Percentiles rank a stretch among this genome's conserved stretches.
These are phyloP conservation scores for Leptinotarsa haldemani DNA, from an alignment of 2,888 invertebrate genomes.

Conservation along the genomic window DNA sequence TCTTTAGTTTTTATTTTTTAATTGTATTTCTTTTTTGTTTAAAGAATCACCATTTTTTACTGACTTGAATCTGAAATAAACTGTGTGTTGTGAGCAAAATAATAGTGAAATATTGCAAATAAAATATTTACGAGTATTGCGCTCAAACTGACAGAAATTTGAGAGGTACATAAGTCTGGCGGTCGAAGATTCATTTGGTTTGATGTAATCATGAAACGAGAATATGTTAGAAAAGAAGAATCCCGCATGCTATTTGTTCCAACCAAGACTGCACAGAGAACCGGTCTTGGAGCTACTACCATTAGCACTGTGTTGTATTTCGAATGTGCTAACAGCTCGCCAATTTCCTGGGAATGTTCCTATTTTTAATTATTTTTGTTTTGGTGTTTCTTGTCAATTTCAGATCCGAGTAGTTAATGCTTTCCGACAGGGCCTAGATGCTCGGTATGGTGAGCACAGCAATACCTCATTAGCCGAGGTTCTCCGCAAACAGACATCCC, in stretches of 20 bases:
- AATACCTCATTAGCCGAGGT: slow-evolving; percentile 93
- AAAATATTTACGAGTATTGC: too few species aligned
- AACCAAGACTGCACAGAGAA: slow-evolving; percentile 46
- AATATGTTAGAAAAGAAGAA: slow-evolving; percentile 11
- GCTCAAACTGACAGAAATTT: background rate
- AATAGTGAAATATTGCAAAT: too few species aligned
- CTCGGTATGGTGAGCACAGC: slow-evolving; percentile 91
- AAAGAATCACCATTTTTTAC: too few species aligned
- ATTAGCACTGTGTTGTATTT: slow-evolving; percentile 52
- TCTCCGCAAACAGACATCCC: slow-evolving; percentile 92
- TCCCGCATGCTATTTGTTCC: slow-evolving; percentile 38
- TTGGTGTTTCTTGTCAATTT: slow-evolving; percentile 69
- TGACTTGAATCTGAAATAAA: too few species aligned
- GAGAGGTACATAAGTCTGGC: too few species aligned
- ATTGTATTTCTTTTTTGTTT: too few species aligned
- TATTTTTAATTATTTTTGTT: slow-evolving; percentile 67
- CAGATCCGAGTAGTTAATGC: slow-evolving; percentile 99
- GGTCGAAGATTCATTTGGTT: slow-evolving; percentile 26
- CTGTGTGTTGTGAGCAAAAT: too few species aligned
- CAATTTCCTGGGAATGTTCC: slow-evolving; percentile 62
- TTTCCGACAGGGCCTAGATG: slow-evolving; percentile 99
- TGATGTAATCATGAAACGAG: background rate
- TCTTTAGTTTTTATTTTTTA: too few species aligned
- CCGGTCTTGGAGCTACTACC: slow-evolving; percentile 52
- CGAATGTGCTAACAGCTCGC: slow-evolving; percentile 65